Evolutionary conservation across 2,888 invertebrate species (phyloP), one percentile per base, ranked within the genome.

Genomic region (Exocentrus adspersus): DNA sequence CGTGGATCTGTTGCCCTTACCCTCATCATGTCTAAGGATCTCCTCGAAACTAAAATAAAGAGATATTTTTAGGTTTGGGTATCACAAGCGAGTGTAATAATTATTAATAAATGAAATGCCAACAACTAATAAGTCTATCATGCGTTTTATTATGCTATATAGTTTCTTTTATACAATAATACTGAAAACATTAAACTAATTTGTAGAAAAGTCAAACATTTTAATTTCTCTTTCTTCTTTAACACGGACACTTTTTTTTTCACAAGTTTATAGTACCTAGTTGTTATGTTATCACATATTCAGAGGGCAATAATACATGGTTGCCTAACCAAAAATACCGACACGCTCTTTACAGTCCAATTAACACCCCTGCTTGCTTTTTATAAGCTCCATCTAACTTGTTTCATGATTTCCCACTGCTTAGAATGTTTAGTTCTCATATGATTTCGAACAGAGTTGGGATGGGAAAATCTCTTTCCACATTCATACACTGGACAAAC

Each of bases 1-100:
- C 95, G 86, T 1, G 95, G 95, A 84, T 95, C 95, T 17, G 95
- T 95, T 7, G 95, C 95, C 77, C 95, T 87, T 50, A 95, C 94
- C 75, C 95, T 88, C 82, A 91, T 86, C 86, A 94, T 87, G 80
- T 95, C 95, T 82, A 94, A 86, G 51, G 93, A 91, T 72, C 94
- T 87, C 73, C 94, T 89, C 61, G 91, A 89, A 70, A 90, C 90
- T 88, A 84, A 48, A 81, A 79, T 63, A 67, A 76, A 73, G 77
- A 69, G 75, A 59, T 30, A 62, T 41, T 37, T 56, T 56, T 14
- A 46, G 21, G 45, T 30, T 10, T 19, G 19, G 17, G 43, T n/a
- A n/a, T n/a, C n/a, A n/a, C n/a, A n/a, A n/a, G n/a, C n/a, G n/a
- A n/a, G n/a, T n/a, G n/a, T n/a, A n/a, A n/a, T n/a, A n/a, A n/a